Base-by-base conservation (phyloP, 2,888 invertebrate genomes). In the Dicyrtomina minuta region DNA sequence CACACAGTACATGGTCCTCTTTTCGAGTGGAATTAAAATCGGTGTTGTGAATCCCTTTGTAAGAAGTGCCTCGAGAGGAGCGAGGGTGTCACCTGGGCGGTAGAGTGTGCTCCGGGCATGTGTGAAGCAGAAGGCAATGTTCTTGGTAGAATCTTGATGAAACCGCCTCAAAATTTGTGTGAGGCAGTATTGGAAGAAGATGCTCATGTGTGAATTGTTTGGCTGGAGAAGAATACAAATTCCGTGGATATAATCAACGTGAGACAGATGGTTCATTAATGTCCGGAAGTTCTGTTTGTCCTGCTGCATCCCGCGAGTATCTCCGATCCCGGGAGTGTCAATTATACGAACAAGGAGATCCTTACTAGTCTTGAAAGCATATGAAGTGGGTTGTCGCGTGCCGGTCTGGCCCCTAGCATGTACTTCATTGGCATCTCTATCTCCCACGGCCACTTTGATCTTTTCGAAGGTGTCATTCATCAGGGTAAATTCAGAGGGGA, bases 171-270 rank as follows among this genome's bases (percentile, higher is more conserved):
- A 59, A 1, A 74, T 64, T 46, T 72, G 72, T 61, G 70, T 70
- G 56, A 74, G 64, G 46, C 70, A 72, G 49, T 68, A 74, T 20
- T 46, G 26, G 43, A 74, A 72, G 26, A 66, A 49, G 1, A 69
- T 20, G 17, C 26, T 69, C 13, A 72, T 20, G 15, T 64, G 22
- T 8, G 72, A 51, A 22, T 72, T 58, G 51, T 74, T 74, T 12
- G 74, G 74, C 46, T 74, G 72, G 49, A 74, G 66, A 3, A 74
- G 66, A 55, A 74, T 74, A 58, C 68, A 72, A 59, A 74, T 69
- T 15, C 69, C 72, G 49, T 74, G 72, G 20, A 74, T 17, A 13
- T 72, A 58, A 1, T 68, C 20, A n/a, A 64, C 15, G 20, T 68
- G 20, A 13, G 58, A 58, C n/a, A 74, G 20, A 13, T 39, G 61